Percentiles rank a stretch among this genome's conserved stretches.
These are phyloP conservation scores for Colletes collaris DNA, from an alignment of 2,888 invertebrate genomes.

Conservation along the genomic window DNA sequence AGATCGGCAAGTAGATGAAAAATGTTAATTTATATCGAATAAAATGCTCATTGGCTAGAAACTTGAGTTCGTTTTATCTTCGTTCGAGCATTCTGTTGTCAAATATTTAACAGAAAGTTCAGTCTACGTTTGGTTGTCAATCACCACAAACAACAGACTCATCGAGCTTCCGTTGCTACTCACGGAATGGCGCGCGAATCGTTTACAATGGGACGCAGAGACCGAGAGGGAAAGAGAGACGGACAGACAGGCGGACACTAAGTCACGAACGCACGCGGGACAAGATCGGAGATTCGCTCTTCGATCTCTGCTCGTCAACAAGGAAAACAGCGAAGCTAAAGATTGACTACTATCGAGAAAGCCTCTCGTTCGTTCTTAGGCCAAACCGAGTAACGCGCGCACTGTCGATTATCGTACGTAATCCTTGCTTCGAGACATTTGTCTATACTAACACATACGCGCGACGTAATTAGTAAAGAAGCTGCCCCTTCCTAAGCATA, in stretches of 20 bases:
- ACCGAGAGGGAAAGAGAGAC: conserved; percentile 1
- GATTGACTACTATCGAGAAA: conserved; percentile 23
- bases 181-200: background rate
- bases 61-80: too few species aligned
- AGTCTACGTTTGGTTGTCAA: too few species aligned
- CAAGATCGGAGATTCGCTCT: conserved; percentile 18
- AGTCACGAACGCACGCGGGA: background rate
- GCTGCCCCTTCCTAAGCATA: too few species aligned
- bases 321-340: conserved; percentile 36
- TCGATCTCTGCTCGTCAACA: conserved; percentile 31
- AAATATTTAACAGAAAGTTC: too few species aligned
- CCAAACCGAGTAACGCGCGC: conserved; percentile 28
- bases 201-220: background rate
- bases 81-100: too few species aligned
- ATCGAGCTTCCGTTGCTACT: background rate
- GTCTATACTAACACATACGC: too few species aligned
- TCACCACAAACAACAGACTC: too few species aligned
- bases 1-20: too few species aligned
- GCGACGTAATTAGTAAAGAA: too few species aligned
- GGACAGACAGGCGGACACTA: conserved; percentile 15
- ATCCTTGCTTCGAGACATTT: too few species aligned
- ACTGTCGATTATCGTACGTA: background rate
- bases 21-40: too few species aligned
- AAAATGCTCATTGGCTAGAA: too few species aligned
- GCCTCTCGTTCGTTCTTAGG: conserved; percentile 36